Evolutionary conservation across 2,888 invertebrate genomes (phyloP), one percentile per base, ranked within the genome.

Genomic region (Platycheirus albimanus): DNA sequence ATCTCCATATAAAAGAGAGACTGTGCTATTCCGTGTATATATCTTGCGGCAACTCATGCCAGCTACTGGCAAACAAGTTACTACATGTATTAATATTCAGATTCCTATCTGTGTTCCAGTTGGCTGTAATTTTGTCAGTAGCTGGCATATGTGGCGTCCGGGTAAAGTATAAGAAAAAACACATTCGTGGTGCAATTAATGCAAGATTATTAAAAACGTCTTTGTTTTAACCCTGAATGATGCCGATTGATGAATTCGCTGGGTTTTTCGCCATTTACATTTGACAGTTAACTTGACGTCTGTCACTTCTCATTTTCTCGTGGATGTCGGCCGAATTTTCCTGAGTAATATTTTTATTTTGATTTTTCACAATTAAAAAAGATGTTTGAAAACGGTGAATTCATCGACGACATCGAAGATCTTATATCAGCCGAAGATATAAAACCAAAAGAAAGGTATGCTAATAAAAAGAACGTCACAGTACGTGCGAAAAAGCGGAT

Each of bases 401-500:
- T 88, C 58, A 94, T 96, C 85, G 95, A 95, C 71, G 96, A 96
- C 91, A 96, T 96, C 81, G 96, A 96, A 91, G 96, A 96, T 92
- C 91, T 96, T 87, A 95, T 96, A 91, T 94, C 94, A 20, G 93
- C 95, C 0, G 95, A 96, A 86, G 96, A 96, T 88, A 93, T 96
- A 28, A 95, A 94, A 36, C 96, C 96, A 0, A 95, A 95, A 88
- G 94, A 95, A 86, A 92, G 96, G 85, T 96, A 96, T 86, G 93
- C 94, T 58, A 94, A 93, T 85, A 93, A 95, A 84, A 95, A 94
- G 87, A 92, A 91, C 89, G 94, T 96, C 0, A 95, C 93, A 79
- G 92, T 95, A 8, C 92, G 95, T 58, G 93, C 93, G 0, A 94
- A 92, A 85, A 94, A 92, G 87, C 91, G 91, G 7, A 15, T 85